Evolutionary conservation across 2,113 vertebrate species (phyloP).

Genomic region (Eurypyga helias): DNA sequence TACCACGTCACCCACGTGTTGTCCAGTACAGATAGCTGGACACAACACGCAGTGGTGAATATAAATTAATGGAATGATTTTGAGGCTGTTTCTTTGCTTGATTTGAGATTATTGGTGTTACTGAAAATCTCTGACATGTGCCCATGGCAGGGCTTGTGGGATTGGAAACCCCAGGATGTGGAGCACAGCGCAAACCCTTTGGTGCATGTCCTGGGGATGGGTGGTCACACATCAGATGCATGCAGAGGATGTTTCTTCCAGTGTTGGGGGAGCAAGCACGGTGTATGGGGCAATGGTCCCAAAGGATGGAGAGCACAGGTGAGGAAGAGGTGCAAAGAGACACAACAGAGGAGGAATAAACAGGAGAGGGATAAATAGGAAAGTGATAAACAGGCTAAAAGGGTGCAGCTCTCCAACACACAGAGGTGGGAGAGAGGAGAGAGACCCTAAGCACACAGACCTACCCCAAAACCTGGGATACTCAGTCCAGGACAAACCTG

Average conservation of each 20-base stretch:
- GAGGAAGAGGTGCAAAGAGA: neutral
- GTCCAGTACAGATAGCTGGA: neutral
- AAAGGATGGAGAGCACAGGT: neutral
- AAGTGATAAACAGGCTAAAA: neutral
- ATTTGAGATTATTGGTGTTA: neutral
- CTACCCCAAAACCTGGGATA: neutral
- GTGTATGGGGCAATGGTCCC: rapidly evolving
- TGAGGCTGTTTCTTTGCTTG: neutral
- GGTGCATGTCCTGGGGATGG: neutral
- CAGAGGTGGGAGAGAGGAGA: neutral
- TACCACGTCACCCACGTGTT: neutral
- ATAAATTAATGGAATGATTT: neutral
- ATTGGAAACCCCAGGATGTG: neutral
- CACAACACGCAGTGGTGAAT: neutral
- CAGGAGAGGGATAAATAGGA: neutral
- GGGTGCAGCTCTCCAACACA: neutral
- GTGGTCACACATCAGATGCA: neutral
- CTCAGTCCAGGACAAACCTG: neutral
- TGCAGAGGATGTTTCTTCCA: neutral
- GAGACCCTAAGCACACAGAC: neutral
- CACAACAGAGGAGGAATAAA: neutral
- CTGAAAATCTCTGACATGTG: neutral
- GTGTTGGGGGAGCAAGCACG: neutral
- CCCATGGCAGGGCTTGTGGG: neutral
- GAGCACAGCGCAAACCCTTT: neutral